Percentiles rank a stretch among this genome's conserved stretches.
Conservation (phyloP, 1,140 invertebrate species). For the Diachasmimorpha longicaudata region DNA sequence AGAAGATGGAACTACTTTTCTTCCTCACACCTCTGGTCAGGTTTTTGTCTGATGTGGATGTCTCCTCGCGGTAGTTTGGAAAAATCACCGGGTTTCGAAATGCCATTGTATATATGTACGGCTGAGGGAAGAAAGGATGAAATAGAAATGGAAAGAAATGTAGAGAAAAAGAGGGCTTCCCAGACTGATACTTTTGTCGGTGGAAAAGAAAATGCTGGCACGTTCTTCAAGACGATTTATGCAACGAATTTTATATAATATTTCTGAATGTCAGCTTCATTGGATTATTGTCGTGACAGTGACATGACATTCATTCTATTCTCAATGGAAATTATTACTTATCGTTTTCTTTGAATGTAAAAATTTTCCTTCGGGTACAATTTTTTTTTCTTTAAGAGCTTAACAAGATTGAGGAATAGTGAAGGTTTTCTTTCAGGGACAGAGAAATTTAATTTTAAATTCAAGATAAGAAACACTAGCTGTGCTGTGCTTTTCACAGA, state of each 20-base stretch:
- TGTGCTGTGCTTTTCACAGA: too few relatives aligned
- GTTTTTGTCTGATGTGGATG: neutral
- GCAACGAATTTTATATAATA: neutral
- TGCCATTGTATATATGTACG: neutral
- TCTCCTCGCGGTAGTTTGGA: neutral
- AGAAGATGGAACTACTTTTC: neutral
- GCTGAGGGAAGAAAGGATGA: neutral
- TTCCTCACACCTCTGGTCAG: neutral
- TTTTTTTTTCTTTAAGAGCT: too few relatives aligned
- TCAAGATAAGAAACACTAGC: too few relatives aligned
- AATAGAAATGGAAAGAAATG: neutral
- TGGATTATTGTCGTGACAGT: neutral
- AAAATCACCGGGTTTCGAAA: slow-evolving; percentile 5
- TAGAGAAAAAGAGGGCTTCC: neutral
- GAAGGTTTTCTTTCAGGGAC: too few relatives aligned
- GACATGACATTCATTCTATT: neutral
- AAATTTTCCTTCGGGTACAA: neutral
- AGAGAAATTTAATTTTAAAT: too few relatives aligned
- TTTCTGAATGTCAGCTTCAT: neutral
- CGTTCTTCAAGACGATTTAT: neutral
- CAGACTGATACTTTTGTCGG: neutral
- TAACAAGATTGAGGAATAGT: neutral
- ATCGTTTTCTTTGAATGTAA: neutral
- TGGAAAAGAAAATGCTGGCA: neutral
- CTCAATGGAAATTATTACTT: neutral